Evolutionary conservation across 2,888 invertebrate species (phyloP), one percentile per base, ranked within the genome.

Genomic region (Protophormia terraenovae): DNA sequence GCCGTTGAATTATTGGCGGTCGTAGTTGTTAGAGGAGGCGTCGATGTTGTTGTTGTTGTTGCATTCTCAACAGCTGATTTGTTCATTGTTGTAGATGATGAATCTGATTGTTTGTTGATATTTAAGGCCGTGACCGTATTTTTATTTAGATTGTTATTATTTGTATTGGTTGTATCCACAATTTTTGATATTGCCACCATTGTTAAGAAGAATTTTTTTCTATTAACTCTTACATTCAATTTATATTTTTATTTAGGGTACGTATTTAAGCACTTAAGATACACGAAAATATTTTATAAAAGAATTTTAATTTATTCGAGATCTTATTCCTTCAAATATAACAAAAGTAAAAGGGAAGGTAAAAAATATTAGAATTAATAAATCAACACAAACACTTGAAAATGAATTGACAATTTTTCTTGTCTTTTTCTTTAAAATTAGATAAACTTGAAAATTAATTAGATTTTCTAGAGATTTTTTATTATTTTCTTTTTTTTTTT

Each of bases 51-150:
- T 14, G 16, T 24, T 12, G 47, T 55, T 22, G 12, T 10, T 62
- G 32, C 1, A 10, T 66, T 55, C 1, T 84, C 86, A n/a, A n/a
- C n/a, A 78, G 84, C 55, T 84, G 87, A 83, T 83, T 88, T 60
- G 83, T 79, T 82, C 71, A 80, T 77, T 86, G 58, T 83, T 84
- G 77, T 80, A 80, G 83, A 82, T 79, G 82, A 86, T 76, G 69
- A 19, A 38, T 27, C 32, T 6, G 60, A 12, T 38, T 79, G 19
- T 60, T 38, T 60, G 12, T 62, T n/a, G n/a, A n/a, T 66, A 58
- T 32, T 75, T 22, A 47, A 19, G 4, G 16, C 12, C 29, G 10
- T 22, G 22, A 6, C 29, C 29, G 6, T 2, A 1, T 7, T n/a
- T 47, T 58, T 80, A n/a, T 22, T 47, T 47, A 58, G 32, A 16